phyloP scores from a whole-genome alignment of 2,797 vertebrate species.

The Coracias cyanogaster region DNA sequence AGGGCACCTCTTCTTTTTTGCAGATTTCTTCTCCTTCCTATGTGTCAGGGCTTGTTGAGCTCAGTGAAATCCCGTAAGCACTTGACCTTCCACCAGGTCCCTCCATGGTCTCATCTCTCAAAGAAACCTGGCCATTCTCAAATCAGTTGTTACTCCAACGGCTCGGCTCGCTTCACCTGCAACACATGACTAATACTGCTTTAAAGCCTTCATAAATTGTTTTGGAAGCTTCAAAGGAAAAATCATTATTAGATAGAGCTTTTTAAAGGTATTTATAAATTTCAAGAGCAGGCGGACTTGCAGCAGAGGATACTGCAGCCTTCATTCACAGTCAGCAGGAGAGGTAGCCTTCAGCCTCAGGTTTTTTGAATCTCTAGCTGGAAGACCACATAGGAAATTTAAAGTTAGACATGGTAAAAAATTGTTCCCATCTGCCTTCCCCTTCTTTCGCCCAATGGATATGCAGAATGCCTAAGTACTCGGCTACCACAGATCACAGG shows the following conservation, averaged over 20 bases:
- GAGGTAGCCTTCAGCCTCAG: background rate
- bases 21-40: background rate
- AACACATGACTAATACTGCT: background rate
- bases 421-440: background rate
- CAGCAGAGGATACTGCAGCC: background rate
- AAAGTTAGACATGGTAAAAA: background rate
- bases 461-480: background rate
- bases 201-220: background rate
- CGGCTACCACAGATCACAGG: background rate
- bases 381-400: background rate
- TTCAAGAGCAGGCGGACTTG: background rate
- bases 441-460: background rate
- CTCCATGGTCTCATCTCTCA: background rate
- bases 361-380: background rate
- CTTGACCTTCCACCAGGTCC: background rate
- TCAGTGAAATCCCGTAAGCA: background rate
- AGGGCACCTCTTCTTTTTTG: background rate
- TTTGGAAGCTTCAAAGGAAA: background rate
- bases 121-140: background rate
- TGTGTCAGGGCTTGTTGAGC: background rate
- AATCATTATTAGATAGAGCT: background rate
- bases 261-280: background rate
- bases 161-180: background rate
- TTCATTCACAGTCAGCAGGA: conserved; percentile 11
- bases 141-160: background rate